phyloP scores from a whole-genome alignment of 2,888 invertebrate species.

The Pandemis corylana region DNA sequence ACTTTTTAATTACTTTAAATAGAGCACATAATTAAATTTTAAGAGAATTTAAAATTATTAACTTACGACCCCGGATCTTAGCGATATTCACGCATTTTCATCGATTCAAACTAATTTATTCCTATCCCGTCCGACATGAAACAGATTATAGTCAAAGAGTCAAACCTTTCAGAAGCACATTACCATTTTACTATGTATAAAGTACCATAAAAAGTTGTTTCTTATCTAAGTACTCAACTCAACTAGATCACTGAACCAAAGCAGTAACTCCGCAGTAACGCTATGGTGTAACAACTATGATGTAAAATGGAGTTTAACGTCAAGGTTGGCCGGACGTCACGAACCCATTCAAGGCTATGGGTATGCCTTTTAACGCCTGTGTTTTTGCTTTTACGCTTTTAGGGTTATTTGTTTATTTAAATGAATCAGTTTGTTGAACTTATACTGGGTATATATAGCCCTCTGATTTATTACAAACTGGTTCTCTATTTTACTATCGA shows the following conservation, averaged over 20 bases:
- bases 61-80: no score
- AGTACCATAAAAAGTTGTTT: background rate
- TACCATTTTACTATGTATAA: background rate
- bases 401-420: conserved; percentile 15
- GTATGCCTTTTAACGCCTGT: background rate
- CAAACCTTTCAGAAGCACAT: background rate
- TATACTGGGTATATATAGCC: background rate
- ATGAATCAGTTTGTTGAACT: conserved; percentile 31
- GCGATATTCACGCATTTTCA: no score
- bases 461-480: background rate
- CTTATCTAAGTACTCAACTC: background rate
- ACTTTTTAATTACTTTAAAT: no score
- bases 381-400: conserved; percentile 27
- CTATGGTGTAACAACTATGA: conserved; percentile 27
- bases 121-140: no score
- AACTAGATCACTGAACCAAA: conserved; percentile 12
- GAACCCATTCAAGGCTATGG: conserved; percentile 31
- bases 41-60: no score
- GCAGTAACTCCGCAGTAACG: conserved; percentile 5
- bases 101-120: no score
- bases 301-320: conserved; percentile 31
- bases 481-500: background rate
- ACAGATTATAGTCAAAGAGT: no score
- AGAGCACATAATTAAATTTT: no score
- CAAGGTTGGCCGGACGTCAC: conserved; percentile 33